phyloP scores from a whole-genome alignment of 1,140 invertebrate genomes.

The Aphelinus certus region DNA sequence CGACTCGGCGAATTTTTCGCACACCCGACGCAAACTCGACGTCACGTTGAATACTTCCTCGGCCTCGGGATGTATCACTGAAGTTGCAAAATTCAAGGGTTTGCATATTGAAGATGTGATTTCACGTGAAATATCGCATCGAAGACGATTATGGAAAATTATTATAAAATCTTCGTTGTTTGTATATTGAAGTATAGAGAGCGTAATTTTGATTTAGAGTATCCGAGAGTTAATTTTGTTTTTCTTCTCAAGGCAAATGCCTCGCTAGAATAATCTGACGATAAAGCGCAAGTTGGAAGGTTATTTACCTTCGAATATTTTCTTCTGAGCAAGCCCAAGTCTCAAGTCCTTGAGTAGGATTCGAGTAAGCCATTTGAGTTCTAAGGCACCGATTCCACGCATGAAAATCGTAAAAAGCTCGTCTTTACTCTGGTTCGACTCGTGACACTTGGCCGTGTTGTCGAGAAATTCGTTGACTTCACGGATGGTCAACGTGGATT shows the following conservation, averaged over 20 bases:
- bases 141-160: too few relatives aligned
- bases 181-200: too few relatives aligned
- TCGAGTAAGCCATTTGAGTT: conserved; percentile 90
- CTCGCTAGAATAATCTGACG: too few relatives aligned
- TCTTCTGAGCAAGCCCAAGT: conserved; percentile 75
- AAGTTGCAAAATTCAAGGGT: conserved; percentile 4
- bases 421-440: conserved; percentile 63
- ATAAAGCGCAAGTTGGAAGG: conserved; percentile 51
- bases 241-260: too few relatives aligned
- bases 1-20: conserved; percentile 71
- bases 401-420: conserved; percentile 35
- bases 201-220: too few relatives aligned
- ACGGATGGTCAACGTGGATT: conserved; percentile 68
- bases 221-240: too few relatives aligned
- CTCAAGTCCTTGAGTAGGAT: conserved; percentile 87
- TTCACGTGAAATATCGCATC: too few relatives aligned
- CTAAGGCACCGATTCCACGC: conserved; percentile 64
- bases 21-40: conserved; percentile 78
- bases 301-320: conserved; percentile 71
- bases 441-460: conserved; percentile 71
- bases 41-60: conserved; percentile 79
- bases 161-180: too few relatives aligned
- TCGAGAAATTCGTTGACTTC: conserved; percentile 79
- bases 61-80: conserved; percentile 79
- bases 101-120: too few relatives aligned